phyloP scores from a whole-genome alignment of 2,888 invertebrate genomes.

The Suillia variegata region DNA sequence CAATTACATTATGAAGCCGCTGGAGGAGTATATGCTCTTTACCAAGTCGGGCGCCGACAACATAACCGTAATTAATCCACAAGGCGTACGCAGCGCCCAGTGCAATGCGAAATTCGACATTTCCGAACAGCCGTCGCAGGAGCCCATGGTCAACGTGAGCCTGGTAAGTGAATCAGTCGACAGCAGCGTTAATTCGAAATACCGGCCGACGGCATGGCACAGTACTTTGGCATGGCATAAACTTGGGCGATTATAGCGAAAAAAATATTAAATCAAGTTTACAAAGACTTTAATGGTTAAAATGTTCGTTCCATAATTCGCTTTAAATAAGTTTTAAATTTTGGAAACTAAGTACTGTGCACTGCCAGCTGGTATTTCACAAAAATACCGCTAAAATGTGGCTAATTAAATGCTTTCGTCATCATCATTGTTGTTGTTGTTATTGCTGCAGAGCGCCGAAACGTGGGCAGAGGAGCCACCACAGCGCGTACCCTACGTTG shows the following conservation, averaged over 20 bases:
- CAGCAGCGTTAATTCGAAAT: neutral
- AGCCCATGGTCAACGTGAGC: conserved; percentile 67
- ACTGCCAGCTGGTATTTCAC: no score
- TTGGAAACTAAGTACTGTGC: no score
- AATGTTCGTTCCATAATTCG: no score
- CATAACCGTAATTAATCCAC: conserved; percentile 84
- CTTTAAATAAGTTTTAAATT: no score
- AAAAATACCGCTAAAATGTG: no score
- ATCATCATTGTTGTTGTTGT: no score
- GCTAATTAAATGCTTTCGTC: no score
- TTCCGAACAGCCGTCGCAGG: conserved; percentile 65
- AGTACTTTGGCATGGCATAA: neutral
- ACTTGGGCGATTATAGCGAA: no score
- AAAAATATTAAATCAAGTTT: no score
- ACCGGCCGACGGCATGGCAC: neutral
- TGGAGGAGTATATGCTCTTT: conserved; percentile 92
- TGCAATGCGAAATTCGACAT: conserved; percentile 81
- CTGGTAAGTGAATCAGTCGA: conserved; percentile 63
- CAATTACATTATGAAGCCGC: conserved; percentile 80
- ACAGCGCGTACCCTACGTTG: conserved; percentile 75
- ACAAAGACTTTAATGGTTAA: no score
- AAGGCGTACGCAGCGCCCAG: conserved; percentile 84
- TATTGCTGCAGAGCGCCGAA: conserved; percentile 70
- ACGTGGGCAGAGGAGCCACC: conserved; percentile 88
- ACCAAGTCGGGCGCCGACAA: conserved; percentile 83